Evolutionary conservation across 2,888 invertebrate genomes (phyloP), one percentile per base, ranked within the genome.

Genomic region (Epinotia demarniana): DNA sequence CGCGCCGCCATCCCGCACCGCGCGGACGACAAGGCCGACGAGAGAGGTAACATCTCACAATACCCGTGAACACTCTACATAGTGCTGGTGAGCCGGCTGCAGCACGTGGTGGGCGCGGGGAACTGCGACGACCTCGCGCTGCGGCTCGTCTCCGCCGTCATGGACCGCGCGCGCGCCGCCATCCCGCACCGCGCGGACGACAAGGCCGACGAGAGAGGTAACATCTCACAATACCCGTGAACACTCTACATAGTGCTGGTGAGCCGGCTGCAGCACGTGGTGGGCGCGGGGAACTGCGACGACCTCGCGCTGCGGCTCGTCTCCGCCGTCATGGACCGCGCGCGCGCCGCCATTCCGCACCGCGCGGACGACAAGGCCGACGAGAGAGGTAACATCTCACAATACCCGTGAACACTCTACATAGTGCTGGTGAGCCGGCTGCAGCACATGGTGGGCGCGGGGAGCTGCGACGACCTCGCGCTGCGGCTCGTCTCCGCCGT

Each of bases 91-190:
- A 94, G 95, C 88, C 93, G 96, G 79, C 90, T 96, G 79, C 95
- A 95, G 76, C 95, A 95, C 87, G 92, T 96, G 79, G 95, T 95
- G 81, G 92, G 95, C 81, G 94, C 95, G 76, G 94, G 94, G 80
- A 95, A 93, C 86, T 94, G 95, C 90, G 94, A 95, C 87, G 96
- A 96, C 86, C 89, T 96, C 78, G 96, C 96, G 79, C 89, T 95
- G 73, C 86, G 92, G 77, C 94, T 96, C 77, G 94, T 95, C 49
- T 86, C 94, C 73, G 94, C 95, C 18, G 94, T 96, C 79, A 93
- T 95, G 86, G 92, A 93, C 80, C 93, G 95, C 69, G 90, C 93
- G 73, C 88, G 95, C 9, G 85, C 85, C 5, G 73, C 79, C 43
- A 1, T 6, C 33, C 64, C 12, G 43, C 43, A 11, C 0, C 9